These are phyloP conservation scores for Nasonia longicornis DNA, from an alignment of 1,140 invertebrate species.

Conservation along the genomic window DNA sequence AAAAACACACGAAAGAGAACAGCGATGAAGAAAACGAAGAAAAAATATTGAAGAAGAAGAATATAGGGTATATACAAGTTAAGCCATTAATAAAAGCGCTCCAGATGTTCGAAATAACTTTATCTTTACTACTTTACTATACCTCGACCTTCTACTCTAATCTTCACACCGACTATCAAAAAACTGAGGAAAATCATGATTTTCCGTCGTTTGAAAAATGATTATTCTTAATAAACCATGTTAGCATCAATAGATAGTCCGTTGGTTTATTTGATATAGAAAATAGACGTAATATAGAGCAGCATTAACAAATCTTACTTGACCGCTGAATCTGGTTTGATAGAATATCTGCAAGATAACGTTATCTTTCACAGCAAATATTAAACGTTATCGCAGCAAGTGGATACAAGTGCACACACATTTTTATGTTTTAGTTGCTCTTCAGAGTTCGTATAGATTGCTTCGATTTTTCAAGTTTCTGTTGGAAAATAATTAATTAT, in stretches of 20 bases:
- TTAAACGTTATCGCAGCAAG: constrained; percentile 14
- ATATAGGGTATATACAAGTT: constrained; percentile 58
- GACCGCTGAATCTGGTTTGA: neutral
- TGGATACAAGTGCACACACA: neutral
- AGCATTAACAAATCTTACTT: neutral
- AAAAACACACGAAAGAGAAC: constrained; percentile 14
- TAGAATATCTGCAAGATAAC: constrained; percentile 31
- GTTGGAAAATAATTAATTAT: constrained; percentile 26
- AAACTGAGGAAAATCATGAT: constrained; percentile 29
- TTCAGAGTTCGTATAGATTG: neutral
- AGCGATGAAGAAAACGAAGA: constrained; percentile 26
- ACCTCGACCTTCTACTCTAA: constrained; percentile 52
- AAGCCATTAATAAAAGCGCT: constrained; percentile 66
- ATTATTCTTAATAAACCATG: constrained; percentile 6
- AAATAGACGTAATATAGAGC: neutral
- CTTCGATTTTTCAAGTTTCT: neutral
- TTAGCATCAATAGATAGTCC: neutral
- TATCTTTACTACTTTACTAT: constrained; percentile 55
- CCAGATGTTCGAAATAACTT: constrained; percentile 67
- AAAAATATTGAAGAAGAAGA: constrained; percentile 50
- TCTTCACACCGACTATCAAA: constrained; percentile 54
- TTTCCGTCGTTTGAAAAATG: neutral
- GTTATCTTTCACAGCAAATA: constrained; percentile 17
- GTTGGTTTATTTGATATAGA: neutral
- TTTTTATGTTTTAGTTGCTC: constrained; percentile 5